These are phyloP conservation scores for Amniataba percoides DNA, from an alignment of 2,797 vertebrate species.

Conservation along the genomic window DNA sequence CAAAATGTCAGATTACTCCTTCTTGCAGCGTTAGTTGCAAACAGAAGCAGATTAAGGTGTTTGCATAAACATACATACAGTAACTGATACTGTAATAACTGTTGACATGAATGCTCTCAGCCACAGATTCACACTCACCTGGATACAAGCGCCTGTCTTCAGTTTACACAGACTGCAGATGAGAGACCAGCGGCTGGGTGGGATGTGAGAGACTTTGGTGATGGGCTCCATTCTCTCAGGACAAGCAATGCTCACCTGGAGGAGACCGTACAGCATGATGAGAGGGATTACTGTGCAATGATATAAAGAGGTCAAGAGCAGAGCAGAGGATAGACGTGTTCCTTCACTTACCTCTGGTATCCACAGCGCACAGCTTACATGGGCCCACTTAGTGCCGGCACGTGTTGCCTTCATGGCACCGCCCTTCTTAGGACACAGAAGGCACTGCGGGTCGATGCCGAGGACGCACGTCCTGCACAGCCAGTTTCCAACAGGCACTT, in stretches of 20 bases:
- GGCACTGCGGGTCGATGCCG: slow-evolving; percentile 94
- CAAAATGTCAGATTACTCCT: not conserved
- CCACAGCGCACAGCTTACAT: slow-evolving; percentile 99
- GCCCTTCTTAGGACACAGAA: slow-evolving; percentile 96
- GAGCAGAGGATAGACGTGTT: not conserved
- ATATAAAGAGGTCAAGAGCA: not conserved
- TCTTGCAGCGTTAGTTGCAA: not conserved
- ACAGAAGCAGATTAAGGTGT: no score
- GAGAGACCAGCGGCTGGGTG: slow-evolving; percentile 97
- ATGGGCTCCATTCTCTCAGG: slow-evolving; percentile 99
- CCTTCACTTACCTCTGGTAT: slow-evolving; percentile 93
- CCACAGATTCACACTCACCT: slow-evolving; percentile 84
- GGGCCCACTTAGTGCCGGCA: slow-evolving; percentile 96
- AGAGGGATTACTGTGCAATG: no score
- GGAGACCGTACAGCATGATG: not conserved
- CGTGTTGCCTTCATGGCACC: slow-evolving; percentile 98
- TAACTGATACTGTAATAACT: no score
- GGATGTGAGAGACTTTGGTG: slow-evolving; percentile 98
- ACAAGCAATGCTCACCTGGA: slow-evolving; percentile 97
- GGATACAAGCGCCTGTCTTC: slow-evolving; percentile 98
- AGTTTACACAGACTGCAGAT: slow-evolving; percentile 97
- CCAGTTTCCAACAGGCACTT: slow-evolving; percentile 98
- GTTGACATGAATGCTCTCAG: not conserved
- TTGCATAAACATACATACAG: no score
- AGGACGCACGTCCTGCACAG: slow-evolving; percentile 96